phyloP scores from a whole-genome alignment of 2,888 invertebrate genomes.

The Tortrix viridana region DNA sequence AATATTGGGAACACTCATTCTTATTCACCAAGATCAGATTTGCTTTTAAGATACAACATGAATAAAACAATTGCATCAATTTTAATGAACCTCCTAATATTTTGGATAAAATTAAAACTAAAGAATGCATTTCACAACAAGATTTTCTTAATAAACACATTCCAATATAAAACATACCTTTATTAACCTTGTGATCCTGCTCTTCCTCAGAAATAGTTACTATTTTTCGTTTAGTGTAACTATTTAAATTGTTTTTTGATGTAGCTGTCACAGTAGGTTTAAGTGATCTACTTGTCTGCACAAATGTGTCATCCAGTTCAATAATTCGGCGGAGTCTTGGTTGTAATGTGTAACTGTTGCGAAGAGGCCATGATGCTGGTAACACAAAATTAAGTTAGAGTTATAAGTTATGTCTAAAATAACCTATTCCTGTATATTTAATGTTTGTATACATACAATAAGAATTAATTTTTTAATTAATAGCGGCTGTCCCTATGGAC shows the following conservation, averaged over 20 bases:
- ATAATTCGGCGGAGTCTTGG: constrained; percentile 66
- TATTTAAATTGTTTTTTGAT: constrained; percentile 49
- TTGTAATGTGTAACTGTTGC: constrained; percentile 50
- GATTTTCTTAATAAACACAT: not conserved
- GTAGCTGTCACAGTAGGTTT: constrained; percentile 47
- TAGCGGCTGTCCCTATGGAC: no score
- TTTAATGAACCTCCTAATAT: no score
- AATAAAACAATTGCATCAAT: no score
- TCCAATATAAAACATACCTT: not conserved
- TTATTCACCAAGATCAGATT: no score
- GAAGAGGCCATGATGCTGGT: constrained; percentile 59
- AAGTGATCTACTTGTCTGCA: constrained; percentile 57
- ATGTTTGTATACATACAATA: no score
- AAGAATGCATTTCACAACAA: no score
- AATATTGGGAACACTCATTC: no score
- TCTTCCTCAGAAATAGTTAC: constrained; percentile 70
- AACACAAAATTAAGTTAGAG: not conserved
- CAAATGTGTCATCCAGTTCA: constrained; percentile 57
- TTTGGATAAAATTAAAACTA: no score
- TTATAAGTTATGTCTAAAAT: no score
- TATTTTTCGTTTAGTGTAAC: constrained; percentile 63
- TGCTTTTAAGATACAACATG: no score
- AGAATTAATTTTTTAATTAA: no score
- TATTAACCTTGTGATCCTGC: constrained; percentile 42
- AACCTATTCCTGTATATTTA: no score